These are phyloP conservation scores for Anadara kagoshimensis DNA, from an alignment of 1,140 invertebrate species.

Conservation along the genomic window DNA sequence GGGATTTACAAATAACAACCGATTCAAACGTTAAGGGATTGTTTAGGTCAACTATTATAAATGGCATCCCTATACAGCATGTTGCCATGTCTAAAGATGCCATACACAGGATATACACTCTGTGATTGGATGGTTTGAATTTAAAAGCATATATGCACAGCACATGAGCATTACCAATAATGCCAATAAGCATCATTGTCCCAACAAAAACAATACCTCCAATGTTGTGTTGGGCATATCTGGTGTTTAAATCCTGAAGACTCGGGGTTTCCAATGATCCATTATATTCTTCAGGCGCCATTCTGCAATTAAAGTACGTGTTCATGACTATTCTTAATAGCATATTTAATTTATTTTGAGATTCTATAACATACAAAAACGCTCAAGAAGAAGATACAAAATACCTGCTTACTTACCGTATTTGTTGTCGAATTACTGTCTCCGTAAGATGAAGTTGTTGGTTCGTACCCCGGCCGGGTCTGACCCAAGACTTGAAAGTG, in stretches of 20 bases:
- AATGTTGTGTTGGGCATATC: constrained; percentile 9
- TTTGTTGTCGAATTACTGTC: too few species aligned
- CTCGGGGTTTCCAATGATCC: too few species aligned
- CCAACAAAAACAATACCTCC: constrained; percentile 8
- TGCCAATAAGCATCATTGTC: constrained; percentile 24
- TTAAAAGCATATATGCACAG: constrained; percentile 52
- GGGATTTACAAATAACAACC: constrained; percentile 47
- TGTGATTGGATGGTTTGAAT: constrained; percentile 47
- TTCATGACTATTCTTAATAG: too few species aligned
- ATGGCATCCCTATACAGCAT: constrained; percentile 56
- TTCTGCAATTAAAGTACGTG: too few species aligned
- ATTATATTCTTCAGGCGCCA: too few species aligned
- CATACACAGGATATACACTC: constrained; percentile 48
- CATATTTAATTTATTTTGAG: too few species aligned
- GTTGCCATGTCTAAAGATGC: constrained; percentile 53
- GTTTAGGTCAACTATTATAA: constrained; percentile 46
- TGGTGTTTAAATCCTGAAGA: constrained; percentile 15
- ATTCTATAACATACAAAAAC: too few species aligned
- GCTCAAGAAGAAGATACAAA: too few species aligned
- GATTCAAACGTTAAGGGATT: constrained; percentile 46
- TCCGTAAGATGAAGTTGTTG: too few species aligned
- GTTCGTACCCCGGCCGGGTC: too few species aligned
- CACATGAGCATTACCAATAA: constrained; percentile 54
- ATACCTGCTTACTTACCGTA: too few species aligned
- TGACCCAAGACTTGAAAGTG: too few species aligned